Base-by-base conservation (phyloP, 2,888 invertebrate genomes). In the Magallana nippona region DNA sequence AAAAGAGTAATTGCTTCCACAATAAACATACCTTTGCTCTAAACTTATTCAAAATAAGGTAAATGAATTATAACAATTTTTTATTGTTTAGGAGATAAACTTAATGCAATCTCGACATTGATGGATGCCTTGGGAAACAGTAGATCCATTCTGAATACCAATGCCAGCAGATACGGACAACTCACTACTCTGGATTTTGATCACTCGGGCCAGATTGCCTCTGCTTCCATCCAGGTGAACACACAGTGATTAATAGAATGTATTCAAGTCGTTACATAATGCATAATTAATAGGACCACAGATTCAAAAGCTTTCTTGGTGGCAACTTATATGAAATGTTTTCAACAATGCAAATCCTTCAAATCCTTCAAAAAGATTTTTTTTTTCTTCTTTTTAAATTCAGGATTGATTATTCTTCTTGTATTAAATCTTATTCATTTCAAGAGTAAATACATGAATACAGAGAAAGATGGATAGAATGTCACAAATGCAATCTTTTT, bases 161-260 rank as follows among this genome's bases (percentile, higher is more conserved):
- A 97, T 95, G 98, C 98, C 15, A 97, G 98, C 0, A 96, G 98
- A 82, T 98, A 97, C 94, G 97, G 98, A 1, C 97, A 98, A 90
- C 95, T 98, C n/a, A 96, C 98, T 89, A 98, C 98, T 83, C 94
- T 99, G 89, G 98, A 99, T 94, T 98, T 98, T 94, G 98, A 99
- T 95, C 97, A 98, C 92, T 97, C 97, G 78, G 98, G 98, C 55
- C 96, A 97, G 89, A 96, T 98, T 83, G 97, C 97, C 2, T 97
- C 98, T 0, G 98, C 98, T 0, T 98, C 98, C 0, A 95, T 98
- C 56, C 98, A 98, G 95, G 97, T 96, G 15, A 55, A 1, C 78
- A 55, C n/a, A n/a, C 44, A 63, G 27, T n/a, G n/a, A 60, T 15
- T 44, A 13, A 77, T 77, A 77, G 22, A 77, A 44, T 15, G 11